A percentile compares a stretch with the other conserved stretches of the same genome.
Conservation (phyloP, 2,113 vertebrate genomes). For the Brachirus orientalis region DNA sequence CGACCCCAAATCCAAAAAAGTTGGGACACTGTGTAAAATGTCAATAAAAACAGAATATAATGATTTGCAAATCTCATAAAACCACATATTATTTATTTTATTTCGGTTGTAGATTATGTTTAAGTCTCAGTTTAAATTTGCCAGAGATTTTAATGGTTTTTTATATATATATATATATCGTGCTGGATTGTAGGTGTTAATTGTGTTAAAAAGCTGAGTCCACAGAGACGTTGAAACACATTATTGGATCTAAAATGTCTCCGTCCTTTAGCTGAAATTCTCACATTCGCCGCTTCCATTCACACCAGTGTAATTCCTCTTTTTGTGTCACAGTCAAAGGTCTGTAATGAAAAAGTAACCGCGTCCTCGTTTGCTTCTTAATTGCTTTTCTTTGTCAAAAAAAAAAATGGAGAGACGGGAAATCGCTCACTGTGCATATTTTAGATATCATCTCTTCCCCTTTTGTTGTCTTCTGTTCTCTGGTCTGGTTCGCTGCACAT, state of each 20-base stretch:
- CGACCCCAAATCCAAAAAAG: too few species aligned
- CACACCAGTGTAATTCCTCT: conserved; percentile 44
- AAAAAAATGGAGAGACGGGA: conserved; percentile 53
- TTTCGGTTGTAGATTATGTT: too few species aligned
- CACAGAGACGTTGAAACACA: conserved; percentile 31
- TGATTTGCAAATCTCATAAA: too few species aligned
- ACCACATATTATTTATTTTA: too few species aligned
- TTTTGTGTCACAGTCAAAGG: conserved; percentile 59
- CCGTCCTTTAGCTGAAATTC: conserved; percentile 24
- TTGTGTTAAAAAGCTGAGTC: background rate
- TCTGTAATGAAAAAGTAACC: conserved; percentile 64
- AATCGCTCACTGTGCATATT: conserved; percentile 68
- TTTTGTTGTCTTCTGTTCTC: conserved; percentile 29
- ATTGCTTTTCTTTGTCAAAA: conserved; percentile 79
- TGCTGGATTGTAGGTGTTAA: conserved; percentile 2
- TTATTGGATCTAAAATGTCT: conserved; percentile 30
- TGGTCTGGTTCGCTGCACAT: conserved; percentile 18
- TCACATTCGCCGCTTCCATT: conserved; percentile 35
- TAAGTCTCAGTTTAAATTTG: too few species aligned
- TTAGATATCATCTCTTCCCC: conserved; percentile 41
- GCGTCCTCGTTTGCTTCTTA: conserved; percentile 55
- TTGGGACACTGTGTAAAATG: too few species aligned
- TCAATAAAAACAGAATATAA: too few species aligned
- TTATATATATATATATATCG: background rate
- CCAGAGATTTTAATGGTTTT: too few species aligned